A percentile compares a stretch with the other conserved stretches of the same genome.
Conservation (phyloP, 2,113 vertebrate species). For the Xenus cinereus region DNA sequence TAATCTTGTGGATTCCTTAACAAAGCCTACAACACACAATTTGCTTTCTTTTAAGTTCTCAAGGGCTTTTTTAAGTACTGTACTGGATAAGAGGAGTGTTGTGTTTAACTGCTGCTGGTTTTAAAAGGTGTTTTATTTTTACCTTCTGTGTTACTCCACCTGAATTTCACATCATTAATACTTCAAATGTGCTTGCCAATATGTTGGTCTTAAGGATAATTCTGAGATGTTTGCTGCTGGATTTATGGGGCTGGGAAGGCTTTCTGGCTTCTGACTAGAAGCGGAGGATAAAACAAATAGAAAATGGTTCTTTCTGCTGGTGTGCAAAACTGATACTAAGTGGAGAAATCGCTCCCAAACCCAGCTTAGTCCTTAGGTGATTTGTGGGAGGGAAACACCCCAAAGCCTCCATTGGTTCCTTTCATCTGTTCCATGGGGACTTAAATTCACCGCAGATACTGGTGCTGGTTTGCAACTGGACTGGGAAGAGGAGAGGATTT, state of each 20-base stretch:
- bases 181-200: background rate
- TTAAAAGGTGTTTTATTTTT: background rate
- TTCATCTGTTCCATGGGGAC: conserved; percentile 39
- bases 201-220: accelerated
- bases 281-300: background rate
- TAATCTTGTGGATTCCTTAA: background rate
- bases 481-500: background rate
- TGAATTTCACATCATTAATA: background rate
- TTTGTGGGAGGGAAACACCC: conserved; percentile 66
- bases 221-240: background rate
- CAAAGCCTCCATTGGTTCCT: conserved; percentile 70
- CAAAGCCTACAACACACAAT: background rate
- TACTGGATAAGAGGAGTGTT: background rate
- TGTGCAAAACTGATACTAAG: background rate
- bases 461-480: background rate
- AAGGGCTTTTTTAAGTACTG: background rate
- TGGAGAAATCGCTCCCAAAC: background rate
- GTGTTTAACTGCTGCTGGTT: background rate
- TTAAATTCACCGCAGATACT: conserved; percentile 50
- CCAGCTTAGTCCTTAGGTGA: background rate
- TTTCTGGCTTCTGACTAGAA: background rate
- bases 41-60: background rate
- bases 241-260: background rate
- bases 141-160: background rate
- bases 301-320: background rate